These are phyloP conservation scores for Cyphomyrus discorhynchus DNA, from an alignment of 2,113 vertebrate species.

Conservation along the genomic window DNA sequence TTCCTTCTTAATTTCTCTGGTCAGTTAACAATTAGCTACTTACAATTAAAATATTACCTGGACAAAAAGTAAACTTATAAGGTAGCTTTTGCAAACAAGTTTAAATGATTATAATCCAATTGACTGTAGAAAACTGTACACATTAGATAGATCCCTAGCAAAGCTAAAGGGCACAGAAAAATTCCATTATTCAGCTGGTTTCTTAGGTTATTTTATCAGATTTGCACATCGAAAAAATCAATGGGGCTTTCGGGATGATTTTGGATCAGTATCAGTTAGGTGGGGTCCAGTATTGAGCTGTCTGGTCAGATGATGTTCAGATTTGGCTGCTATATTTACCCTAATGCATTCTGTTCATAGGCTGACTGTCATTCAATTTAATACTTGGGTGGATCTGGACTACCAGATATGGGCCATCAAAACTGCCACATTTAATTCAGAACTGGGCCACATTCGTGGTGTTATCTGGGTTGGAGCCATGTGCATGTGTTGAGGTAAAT, in stretches of 20 bases:
- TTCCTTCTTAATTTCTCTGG: neutral
- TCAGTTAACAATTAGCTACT: neutral
- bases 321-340: neutral
- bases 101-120: neutral
- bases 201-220: neutral
- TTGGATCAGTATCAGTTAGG: neutral
- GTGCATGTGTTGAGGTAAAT: neutral
- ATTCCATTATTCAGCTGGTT: neutral
- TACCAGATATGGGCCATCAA: constrained; percentile 7
- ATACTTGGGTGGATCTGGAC: neutral
- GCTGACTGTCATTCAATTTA: neutral
- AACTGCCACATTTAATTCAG: constrained; percentile 5
- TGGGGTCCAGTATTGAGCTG: neutral
- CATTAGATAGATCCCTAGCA: neutral
- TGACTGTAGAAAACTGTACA: neutral
- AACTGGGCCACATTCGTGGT: neutral
- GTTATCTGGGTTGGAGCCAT: neutral
- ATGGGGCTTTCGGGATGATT: neutral
- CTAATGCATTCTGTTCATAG: neutral
- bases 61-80: neutral
- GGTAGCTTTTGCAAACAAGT: neutral
- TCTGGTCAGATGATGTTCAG: neutral
- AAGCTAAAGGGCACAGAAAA: neutral
- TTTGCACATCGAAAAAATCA: neutral
- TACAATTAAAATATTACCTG: neutral